phyloP scores from a whole-genome alignment of 2,888 invertebrate genomes.

The Drosophila pseudotakahashii region DNA sequence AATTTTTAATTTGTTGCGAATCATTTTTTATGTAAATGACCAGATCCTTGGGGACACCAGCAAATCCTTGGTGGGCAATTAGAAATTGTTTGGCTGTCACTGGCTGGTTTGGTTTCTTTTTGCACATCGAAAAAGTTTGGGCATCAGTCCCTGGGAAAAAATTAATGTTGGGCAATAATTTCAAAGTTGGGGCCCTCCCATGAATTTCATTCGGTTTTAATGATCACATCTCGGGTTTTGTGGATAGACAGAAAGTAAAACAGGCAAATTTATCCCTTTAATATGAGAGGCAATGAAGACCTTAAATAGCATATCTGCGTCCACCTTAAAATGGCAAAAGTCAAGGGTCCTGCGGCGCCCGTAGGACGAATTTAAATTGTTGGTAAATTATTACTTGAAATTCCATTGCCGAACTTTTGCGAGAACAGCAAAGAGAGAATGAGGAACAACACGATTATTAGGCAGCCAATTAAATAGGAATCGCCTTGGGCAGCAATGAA shows the following conservation, averaged over 20 bases:
- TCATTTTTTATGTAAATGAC: conserved; percentile 49
- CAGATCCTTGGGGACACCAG: conserved; percentile 17
- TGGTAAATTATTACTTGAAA: conserved; percentile 41
- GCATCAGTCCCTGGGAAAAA: conserved; percentile 15
- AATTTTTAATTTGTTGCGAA: conserved; percentile 55
- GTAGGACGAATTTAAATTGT: conserved; percentile 42
- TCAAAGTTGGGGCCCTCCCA: conserved; percentile 42
- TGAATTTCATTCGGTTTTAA: conserved; percentile 59
- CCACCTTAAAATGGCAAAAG: conserved; percentile 18
- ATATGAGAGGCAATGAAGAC: conserved; percentile 3
- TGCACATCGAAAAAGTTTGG: conserved; percentile 27
- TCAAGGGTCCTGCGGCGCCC: conserved; percentile 30
- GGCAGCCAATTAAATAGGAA: conserved; percentile 67
- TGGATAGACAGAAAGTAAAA: not conserved
- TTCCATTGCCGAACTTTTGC: conserved; percentile 38
- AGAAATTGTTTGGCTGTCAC: conserved; percentile 49
- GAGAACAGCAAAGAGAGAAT: conserved; percentile 12
- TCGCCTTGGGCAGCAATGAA: conserved; percentile 39
- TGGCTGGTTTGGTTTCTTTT: conserved; percentile 7
- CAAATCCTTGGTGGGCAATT: conserved; percentile 66
- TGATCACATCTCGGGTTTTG: conserved; percentile 34
- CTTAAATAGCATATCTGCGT: conserved; percentile 6
- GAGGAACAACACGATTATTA: conserved; percentile 49
- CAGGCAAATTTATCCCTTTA: conserved; percentile 13
- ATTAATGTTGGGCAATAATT: conserved; percentile 65